Evolutionary conservation across 2,888 invertebrate species (phyloP), one percentile per base, ranked within the genome.

Genomic region (Caenorhabditis auriculariae): DNA sequence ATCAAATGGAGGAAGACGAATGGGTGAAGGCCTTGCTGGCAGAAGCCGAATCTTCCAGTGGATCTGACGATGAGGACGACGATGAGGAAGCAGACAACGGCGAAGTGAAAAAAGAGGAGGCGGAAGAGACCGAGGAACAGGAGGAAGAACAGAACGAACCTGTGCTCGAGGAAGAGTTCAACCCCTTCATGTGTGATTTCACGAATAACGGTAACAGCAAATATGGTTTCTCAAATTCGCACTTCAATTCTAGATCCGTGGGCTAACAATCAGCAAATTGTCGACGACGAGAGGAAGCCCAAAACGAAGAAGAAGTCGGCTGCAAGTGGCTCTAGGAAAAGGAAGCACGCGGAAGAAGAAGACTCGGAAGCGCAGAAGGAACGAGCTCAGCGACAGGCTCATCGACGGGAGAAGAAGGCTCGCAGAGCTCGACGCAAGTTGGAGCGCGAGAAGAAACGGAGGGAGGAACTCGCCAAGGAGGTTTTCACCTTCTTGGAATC

Each of bases 161-260:
- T 7, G 19, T 23, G 29, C 35, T 32, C 7, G 76, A 75, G 41
- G 89, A 89, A 58, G 92, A 91, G 84, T 91, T 91, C 82, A 93
- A 94, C 85, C 93, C 93, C n/a, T 91, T 91, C 80, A 89, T 89
- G 82, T 89, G 88, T 47, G 91, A 83, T 27, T 83, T 83, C n/a
- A 83, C 84, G 41, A 83, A 82, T 35, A 44, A 54, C 27, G 61
- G 67, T 63, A 39, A 51, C n/a, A 32, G n/a, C 35, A 32, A 32
- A n/a, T 32, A 32, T 32, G 9, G 35, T 32, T 9, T 32, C 9
- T 12, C n/a, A 12, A 32, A 12, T 32, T 32, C 21, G 17, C n/a
- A n/a, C n/a, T n/a, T n/a, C n/a, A n/a, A n/a, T 43, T 58, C 0
- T 44, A 48, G 91, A 91, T 84, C 91, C 91, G 0, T 91, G 91